Conservation (phyloP, 2,888 invertebrate genomes). For the Saturnia japonica region DNA sequence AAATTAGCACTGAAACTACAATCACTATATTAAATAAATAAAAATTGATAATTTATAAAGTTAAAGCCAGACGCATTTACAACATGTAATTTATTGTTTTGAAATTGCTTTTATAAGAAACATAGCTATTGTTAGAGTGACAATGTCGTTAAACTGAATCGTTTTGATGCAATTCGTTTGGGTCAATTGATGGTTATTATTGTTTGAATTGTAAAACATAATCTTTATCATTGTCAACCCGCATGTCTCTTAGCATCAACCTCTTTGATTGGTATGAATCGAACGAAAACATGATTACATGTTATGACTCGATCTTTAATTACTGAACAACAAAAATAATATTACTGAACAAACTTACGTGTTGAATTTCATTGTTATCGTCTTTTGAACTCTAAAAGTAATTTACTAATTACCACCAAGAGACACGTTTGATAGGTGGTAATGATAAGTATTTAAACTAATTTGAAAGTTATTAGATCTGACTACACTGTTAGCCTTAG, state of each 20-base stretch:
- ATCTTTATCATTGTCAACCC: not conserved
- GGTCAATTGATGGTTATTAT: conserved; percentile 5
- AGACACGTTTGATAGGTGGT: no score
- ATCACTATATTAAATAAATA: no score
- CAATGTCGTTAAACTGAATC: conserved; percentile 3
- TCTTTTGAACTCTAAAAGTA: no score
- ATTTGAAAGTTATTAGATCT: no score
- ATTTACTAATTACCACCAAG: no score
- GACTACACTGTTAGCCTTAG: no score
- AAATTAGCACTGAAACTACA: no score
- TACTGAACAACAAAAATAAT: no score
- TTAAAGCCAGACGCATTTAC: not conserved
- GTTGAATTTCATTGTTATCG: no score
- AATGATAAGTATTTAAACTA: no score
- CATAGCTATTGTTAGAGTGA: conserved; percentile 25
- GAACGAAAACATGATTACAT: not conserved
- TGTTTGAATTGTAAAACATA: conserved; percentile 1
- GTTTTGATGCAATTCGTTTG: conserved; percentile 7
- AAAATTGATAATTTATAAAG: no score
- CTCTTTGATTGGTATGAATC: not conserved
- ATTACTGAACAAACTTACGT: no score
- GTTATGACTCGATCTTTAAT: not conserved
- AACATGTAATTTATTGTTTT: conserved; percentile 21
- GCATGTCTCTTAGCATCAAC: not conserved
- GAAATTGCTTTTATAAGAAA: conserved; percentile 27